Base-by-base conservation (phyloP, 2,888 invertebrate genomes). In the Agriopis marginaria region DNA sequence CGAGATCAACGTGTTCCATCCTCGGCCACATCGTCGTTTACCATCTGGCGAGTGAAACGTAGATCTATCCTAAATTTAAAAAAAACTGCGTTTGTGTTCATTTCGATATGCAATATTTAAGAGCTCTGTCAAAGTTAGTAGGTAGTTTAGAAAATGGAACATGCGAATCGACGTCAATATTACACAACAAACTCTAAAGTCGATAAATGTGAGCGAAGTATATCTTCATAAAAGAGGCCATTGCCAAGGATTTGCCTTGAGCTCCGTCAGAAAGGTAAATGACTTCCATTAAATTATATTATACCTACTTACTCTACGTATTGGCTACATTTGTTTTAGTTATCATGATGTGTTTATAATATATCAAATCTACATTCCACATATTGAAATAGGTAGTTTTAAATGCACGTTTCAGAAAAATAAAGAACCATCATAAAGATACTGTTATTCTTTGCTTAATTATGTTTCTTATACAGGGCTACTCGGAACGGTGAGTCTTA, bases 221-320 rank as follows among this genome's bases (percentile, higher is more conserved):
- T 83, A 82, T 83, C 83, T 85, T 85, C 88, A 87, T 87, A 85
- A 90, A 90, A 90, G 87, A 84, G 89, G 91, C 89, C 91, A 91
- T 82, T 91, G 91, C 87, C 91, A 91, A 90, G 91, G 91, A 90
- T 86, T 82, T 84, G 79, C 82, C 85, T 86, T 83, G 85, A 86
- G 83, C 84, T 83, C 86, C 85, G 82, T 82, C 85, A 80, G 85
- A 89, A 86, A 90, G 89, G 89, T 91, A 88, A 89, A 89, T 87
- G 88, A 89, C 91, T 90, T 80, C 75, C 80, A 82, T 83, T 66
- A 70, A 66, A 70, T 66, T 58, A 54, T 63, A 62, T 40, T 63
- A 59, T 66, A 51, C 58, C 58, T 66, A 59, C 62, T 42, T 62
- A 42, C 9, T 9, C 8, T 42, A 42, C 39, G 44, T 51, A 51